These are phyloP conservation scores for Isotomurus palustris DNA, from an alignment of 2,888 invertebrate genomes.

Conservation along the genomic window DNA sequence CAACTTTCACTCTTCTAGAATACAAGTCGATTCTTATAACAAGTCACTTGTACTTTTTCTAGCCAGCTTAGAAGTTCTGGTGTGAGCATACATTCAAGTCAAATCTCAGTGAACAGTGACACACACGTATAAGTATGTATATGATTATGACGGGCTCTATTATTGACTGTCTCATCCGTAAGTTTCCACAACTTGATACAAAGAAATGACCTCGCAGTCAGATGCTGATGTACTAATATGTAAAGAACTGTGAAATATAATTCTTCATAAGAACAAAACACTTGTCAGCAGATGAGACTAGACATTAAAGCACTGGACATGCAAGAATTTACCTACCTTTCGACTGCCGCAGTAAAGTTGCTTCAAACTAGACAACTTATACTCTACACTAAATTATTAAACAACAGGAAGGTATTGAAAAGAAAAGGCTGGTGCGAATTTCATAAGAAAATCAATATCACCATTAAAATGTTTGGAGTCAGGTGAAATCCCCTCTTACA, in stretches of 20 bases:
- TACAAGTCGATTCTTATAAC: no score
- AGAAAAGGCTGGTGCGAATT: constrained; percentile 10
- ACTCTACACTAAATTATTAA: no score
- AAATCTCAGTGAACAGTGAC: no score
- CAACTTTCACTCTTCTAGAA: no score
- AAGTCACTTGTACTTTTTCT: no score
- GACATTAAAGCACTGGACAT: constrained; percentile 2
- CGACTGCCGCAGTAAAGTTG: constrained; percentile 6
- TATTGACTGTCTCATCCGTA: no score
- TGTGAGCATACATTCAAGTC: no score
- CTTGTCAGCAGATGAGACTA: no score
- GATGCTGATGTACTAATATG: constrained; percentile 30
- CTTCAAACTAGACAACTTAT: background rate
- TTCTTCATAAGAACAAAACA: background rate
- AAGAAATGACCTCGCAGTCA: constrained; percentile 35
- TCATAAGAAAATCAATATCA: constrained; percentile 7
- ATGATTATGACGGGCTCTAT: no score
- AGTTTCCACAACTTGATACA: constrained; percentile 29
- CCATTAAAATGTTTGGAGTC: constrained; percentile 1
- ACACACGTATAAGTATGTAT: no score
- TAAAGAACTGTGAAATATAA: constrained; percentile 3
- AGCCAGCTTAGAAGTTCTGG: no score
- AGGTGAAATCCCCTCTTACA: constrained; percentile 1
- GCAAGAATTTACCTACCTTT: background rate
- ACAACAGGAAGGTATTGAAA: background rate